Evolutionary conservation across 1,140 invertebrate species (phyloP), one percentile per base, ranked within the genome.

Genomic region (Leptopilina boulardi): DNA sequence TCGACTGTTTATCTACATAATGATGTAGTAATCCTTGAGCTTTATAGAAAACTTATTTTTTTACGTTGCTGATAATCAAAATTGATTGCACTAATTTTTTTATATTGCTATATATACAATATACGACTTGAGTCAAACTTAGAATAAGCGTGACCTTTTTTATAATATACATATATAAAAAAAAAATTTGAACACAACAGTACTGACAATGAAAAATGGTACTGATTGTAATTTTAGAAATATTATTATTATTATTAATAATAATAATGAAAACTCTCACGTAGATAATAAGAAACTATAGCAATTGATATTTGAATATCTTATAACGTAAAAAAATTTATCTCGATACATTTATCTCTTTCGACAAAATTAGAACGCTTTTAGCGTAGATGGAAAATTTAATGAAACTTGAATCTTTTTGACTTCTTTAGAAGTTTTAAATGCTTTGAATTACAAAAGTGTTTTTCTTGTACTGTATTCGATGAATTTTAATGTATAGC

Each of bases 1-100:
- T 21, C n/a, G 19, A 19, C 47, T 19, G 54, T 23, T 21, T 21
- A 19, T 9, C 19, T 21, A 56, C 54, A 11, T 56, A 13, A 26
- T 11, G 3, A 66, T 13, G n/a, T 26, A 15, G 59, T 13, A 6
- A 21, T 1, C 23, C 23, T 13, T 26, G 26, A 66, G 15, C 13
- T 66, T 66, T 66, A 10, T 66, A 6, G 15, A 66, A 23, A 59
- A 23, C 23, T 59, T 34, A 30, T 30, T 23, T 66, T 66, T 66
- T 66, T 66, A 66, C 23, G 26, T 66, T 66, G 59, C 59, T 66
- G 59, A 66, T 30, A 66, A 66, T 66, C 59, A 66, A 66, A 66
- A n/a, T 66, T 66, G 59, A 66, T 66, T 66, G 26, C 5, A 26
- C 21, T 15, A 66, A 23, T 66, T 66, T 30, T 66, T 66, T n/a